Percentiles rank a stretch among this genome's conserved stretches.
Conservation (phyloP, 2,797 vertebrate genomes). For the Capromys pilorides region DNA sequence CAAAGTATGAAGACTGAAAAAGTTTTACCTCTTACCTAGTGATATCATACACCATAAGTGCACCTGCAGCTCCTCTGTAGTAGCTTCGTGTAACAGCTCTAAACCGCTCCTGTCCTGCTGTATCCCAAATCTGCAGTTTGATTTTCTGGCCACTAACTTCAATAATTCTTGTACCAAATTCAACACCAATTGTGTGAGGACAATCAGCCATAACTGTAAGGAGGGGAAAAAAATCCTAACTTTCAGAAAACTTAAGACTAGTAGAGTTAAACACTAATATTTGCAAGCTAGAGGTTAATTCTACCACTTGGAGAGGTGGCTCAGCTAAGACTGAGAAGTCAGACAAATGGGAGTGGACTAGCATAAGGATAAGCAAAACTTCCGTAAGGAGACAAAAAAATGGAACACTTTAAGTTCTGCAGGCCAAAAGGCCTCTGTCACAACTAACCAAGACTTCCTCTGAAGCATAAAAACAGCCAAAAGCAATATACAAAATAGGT, state of each 20-base stretch:
- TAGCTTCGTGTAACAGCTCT: conserved; percentile 99
- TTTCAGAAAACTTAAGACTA: conserved; percentile 48
- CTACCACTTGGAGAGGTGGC: neutral
- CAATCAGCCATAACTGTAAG: conserved; percentile 98
- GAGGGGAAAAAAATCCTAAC: conserved; percentile 65
- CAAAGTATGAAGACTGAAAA: neutral
- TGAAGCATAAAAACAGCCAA: neutral
- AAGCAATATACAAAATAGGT: neutral
- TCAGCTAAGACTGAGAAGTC: neutral
- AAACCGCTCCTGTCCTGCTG: conserved; percentile 98
- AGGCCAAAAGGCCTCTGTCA: neutral
- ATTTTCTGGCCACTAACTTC: conserved; percentile 99
- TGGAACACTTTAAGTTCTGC: neutral
- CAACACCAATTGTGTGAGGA: conserved; percentile 99
- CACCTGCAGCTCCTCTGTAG: conserved; percentile 98
- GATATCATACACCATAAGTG: conserved; percentile 99
- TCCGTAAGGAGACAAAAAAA: neutral
- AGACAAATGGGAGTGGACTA: conserved; percentile 44
- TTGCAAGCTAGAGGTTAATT: conserved; percentile 36
- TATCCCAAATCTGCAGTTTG: conserved; percentile 99
- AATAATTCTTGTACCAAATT: conserved; percentile 99
- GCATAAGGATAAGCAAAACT: conserved; percentile 27
- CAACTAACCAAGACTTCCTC: neutral
- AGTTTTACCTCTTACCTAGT: conserved; percentile 91
- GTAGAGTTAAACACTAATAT: neutral